These are phyloP conservation scores for Oreonectes daqikongensis DNA, from an alignment of 2,797 vertebrate species.

Conservation along the genomic window DNA sequence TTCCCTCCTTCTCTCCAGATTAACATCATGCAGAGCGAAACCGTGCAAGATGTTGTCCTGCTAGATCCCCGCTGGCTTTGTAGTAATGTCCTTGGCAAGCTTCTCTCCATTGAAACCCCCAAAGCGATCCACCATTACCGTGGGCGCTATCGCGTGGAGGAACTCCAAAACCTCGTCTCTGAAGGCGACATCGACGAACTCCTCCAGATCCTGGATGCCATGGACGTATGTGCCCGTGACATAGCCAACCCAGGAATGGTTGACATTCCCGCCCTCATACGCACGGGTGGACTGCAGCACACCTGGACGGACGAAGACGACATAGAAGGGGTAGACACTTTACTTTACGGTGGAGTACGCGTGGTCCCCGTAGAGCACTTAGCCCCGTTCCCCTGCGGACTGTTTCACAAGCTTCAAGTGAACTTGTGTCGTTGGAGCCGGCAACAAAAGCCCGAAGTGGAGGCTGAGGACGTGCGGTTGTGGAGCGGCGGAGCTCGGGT, in stretches of 20 bases:
- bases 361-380: slow-evolving; percentile 94
- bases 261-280: slow-evolving; percentile 94
- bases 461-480: slow-evolving; percentile 83
- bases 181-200: slow-evolving; percentile 95
- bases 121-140: slow-evolving; percentile 97
- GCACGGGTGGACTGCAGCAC: slow-evolving; percentile 90
- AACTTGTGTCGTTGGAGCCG: slow-evolving; percentile 96
- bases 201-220: slow-evolving; percentile 94
- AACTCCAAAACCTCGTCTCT: slow-evolving; percentile 89
- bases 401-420: slow-evolving; percentile 98
- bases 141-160: slow-evolving; percentile 93
- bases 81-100: slow-evolving; percentile 85
- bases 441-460: slow-evolving; percentile 89
- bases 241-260: slow-evolving; percentile 91
- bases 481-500: slow-evolving; percentile 94
- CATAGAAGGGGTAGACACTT: slow-evolving; percentile 76
- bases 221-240: slow-evolving; percentile 96
- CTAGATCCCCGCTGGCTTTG: slow-evolving; percentile 97
- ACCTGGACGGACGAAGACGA: slow-evolving; percentile 95
- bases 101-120: slow-evolving; percentile 91
- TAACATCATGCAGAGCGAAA: slow-evolving; percentile 98
- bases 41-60: slow-evolving; percentile 94
- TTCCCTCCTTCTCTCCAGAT: slow-evolving; percentile 77
- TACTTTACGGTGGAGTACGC: slow-evolving; percentile 91
- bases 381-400: slow-evolving; percentile 91